phyloP scores from a whole-genome alignment of 2,888 invertebrate species.

The Dynastes hyllus region DNA sequence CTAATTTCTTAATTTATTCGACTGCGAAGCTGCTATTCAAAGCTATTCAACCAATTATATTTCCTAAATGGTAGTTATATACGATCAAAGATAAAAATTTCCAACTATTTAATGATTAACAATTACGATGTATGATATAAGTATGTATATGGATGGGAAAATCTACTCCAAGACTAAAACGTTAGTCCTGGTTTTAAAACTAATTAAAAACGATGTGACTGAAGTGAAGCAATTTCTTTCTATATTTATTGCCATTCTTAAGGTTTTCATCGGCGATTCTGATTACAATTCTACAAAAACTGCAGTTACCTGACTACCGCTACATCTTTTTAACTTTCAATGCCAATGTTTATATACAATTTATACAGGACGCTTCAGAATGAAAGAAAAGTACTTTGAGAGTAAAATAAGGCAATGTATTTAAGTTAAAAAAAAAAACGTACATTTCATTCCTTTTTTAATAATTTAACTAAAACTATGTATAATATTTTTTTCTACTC shows the following conservation, averaged over 20 bases:
- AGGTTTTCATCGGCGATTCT: not conserved
- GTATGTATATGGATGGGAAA: slow-evolving; percentile 30
- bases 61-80: slow-evolving; percentile 1
- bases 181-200: not conserved
- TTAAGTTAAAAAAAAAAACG: too few relatives aligned
- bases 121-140: not conserved
- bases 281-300: not conserved
- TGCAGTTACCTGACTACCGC: too few relatives aligned
- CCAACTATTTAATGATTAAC: slow-evolving; percentile 7
- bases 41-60: slow-evolving; percentile 8
- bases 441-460: too few relatives aligned
- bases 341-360: too few relatives aligned
- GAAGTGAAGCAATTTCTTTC: not conserved
- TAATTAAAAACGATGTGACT: slow-evolving; percentile 16
- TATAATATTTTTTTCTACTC: too few relatives aligned
- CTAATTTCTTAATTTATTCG: slow-evolving; percentile 30
- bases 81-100: slow-evolving; percentile 10
- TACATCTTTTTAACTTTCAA: too few relatives aligned
- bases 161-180: slow-evolving; percentile 9
- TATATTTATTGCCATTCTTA: not conserved
- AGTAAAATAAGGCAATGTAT: too few relatives aligned
- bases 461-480: too few relatives aligned
- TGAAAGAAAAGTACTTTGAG: too few relatives aligned
- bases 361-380: too few relatives aligned
- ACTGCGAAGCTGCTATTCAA: slow-evolving; percentile 1